These are phyloP conservation scores for Epinephelus moara DNA, from an alignment of 2,113 vertebrate species.

Conservation along the genomic window DNA sequence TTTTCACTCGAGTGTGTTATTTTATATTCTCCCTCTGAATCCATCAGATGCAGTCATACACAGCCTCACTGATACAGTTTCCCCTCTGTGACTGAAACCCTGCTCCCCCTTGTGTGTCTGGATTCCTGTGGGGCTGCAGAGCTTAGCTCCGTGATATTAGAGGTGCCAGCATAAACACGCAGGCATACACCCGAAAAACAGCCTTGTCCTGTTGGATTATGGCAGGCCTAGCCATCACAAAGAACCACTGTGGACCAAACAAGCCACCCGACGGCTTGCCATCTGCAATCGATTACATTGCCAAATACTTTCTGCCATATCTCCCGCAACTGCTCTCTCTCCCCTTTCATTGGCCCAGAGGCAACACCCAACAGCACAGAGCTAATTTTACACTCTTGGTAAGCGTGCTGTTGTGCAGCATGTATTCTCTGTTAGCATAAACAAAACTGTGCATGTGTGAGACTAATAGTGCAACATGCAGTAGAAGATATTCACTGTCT, in stretches of 20 bases:
- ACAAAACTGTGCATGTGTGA: slow-evolving; percentile 24
- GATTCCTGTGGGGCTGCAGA: slow-evolving; percentile 62
- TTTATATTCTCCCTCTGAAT: neutral
- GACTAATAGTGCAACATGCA: neutral
- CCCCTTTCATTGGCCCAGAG: slow-evolving; percentile 62
- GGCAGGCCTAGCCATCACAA: slow-evolving; percentile 72
- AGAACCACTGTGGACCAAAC: slow-evolving; percentile 78
- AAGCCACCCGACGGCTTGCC: slow-evolving; percentile 59
- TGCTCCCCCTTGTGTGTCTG: slow-evolving; percentile 50
- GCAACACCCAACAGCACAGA: slow-evolving; percentile 64
- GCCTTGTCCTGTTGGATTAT: slow-evolving; percentile 66
- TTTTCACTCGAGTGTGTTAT: neutral
- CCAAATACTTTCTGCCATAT: slow-evolving; percentile 71
- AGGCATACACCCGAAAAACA: slow-evolving; percentile 50
- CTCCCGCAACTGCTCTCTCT: slow-evolving; percentile 65
- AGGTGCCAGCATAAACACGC: slow-evolving; percentile 67
- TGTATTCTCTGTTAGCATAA: slow-evolving; percentile 33
- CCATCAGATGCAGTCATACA: slow-evolving; percentile 2
- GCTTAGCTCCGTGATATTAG: slow-evolving; percentile 62
- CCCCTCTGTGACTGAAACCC: slow-evolving; percentile 36
- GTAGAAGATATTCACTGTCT: neutral
- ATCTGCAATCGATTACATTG: slow-evolving; percentile 81
- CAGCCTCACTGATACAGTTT: slow-evolving; percentile 18
- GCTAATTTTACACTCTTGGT: slow-evolving; percentile 64
- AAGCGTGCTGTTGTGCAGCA: slow-evolving; percentile 36